Base-by-base conservation (phyloP, 2,113 vertebrate species). In the Ptyas mucosa region DNA sequence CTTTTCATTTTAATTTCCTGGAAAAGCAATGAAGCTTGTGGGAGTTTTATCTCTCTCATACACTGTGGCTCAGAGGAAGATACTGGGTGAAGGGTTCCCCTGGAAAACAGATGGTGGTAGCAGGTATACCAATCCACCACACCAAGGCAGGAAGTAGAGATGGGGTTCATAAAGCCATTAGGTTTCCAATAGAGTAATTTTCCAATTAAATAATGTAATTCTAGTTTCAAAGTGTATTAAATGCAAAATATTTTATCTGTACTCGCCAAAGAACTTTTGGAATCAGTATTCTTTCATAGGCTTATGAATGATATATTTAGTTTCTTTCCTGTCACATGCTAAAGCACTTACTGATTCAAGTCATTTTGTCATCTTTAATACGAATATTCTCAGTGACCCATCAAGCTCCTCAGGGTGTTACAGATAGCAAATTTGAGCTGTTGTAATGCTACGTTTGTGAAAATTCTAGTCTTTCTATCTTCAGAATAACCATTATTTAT, bases 341-440 rank as follows among this genome's bases (percentile, higher is more conserved):
- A 43, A 85, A 61, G 34, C 58, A 39, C 15, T 89, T 88, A 57
- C 10, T 75, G 24, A 69, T 51, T 88, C 8, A 69, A 61, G 58
- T 20, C 5, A 51, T 75, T 90, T 21, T 94, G 29, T 15, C 52
- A 81, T 55, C 23, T 88, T 81, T 61, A 88, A 43, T 53, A 49
- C n/a, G 49, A 85, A 88, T 14, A 26, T 46, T 69, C 24, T 53
- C 49, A 93, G 15, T 52, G 51, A 93, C 24, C 81, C 24, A 87
- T 69, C 53, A 49, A 69, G 57, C 34, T 69, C 89, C 64, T 90
- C 51, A 87, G 26, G 58, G 58, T 87, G 43, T 87, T 29, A 21
- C 55, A 88, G 91, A 69, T 43, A 87, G 49, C 57, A 69, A 92
- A 88, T 69, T 88, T 89, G 91, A 75, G 34, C 57, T 92, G 87